phyloP scores from a whole-genome alignment of 2,113 vertebrate species.

The Cepphus grylle region DNA sequence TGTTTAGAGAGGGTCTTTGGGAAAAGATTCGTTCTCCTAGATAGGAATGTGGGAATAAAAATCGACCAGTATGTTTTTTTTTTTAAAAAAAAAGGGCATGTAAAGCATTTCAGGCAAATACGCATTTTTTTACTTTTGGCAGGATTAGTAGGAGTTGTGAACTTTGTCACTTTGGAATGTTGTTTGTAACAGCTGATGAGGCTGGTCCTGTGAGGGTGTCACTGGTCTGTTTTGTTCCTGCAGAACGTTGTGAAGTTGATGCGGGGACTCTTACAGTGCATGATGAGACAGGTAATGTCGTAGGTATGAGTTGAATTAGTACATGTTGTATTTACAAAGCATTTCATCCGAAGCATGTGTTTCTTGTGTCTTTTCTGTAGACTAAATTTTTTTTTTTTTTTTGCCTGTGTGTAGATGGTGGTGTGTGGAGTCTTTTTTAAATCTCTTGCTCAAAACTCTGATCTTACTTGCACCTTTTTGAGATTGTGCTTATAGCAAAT shows the following conservation, averaged over 20 bases:
- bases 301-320: neutral
- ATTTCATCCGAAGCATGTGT: neutral
- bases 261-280: slow-evolving; percentile 95
- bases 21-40: neutral
- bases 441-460: neutral
- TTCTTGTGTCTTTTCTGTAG: neutral
- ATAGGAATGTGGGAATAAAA: neutral
- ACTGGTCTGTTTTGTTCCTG: slow-evolving; percentile 39
- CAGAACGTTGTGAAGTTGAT: slow-evolving; percentile 99
- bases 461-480: neutral
- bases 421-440: neutral
- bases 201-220: neutral
- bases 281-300: slow-evolving; percentile 95
- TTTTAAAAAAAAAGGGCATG: neutral
- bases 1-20: neutral
- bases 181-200: neutral
- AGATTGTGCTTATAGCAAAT: neutral
- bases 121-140: accelerated
- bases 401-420: accelerated
- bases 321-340: neutral
- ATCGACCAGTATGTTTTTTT: neutral
- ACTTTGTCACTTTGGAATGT: neutral
- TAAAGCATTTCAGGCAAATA: neutral
- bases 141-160: neutral
- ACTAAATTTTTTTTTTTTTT: neutral